These are phyloP conservation scores for Eleginops maclovinus DNA, from an alignment of 2,113 vertebrate species.

Conservation along the genomic window DNA sequence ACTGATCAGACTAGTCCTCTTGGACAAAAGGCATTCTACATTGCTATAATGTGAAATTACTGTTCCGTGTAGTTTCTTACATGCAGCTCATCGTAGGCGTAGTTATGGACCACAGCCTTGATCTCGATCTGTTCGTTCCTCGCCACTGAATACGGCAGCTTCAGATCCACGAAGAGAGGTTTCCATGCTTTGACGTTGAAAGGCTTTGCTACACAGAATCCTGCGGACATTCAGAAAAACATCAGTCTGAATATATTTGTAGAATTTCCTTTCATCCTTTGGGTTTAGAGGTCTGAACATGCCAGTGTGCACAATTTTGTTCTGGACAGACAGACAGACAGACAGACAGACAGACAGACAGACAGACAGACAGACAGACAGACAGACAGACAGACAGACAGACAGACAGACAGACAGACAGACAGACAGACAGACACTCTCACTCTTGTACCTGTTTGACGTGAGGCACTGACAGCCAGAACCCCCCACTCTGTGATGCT, in stretches of 20 bases:
- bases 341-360: too few species aligned
- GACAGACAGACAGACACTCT: too few species aligned
- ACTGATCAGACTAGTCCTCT: background rate
- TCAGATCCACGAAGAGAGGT: constrained; percentile 84
- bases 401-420: too few species aligned
- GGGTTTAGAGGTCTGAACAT: background rate
- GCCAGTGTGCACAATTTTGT: background rate
- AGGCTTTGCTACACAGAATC: constrained; percentile 84
- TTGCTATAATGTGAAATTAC: background rate
- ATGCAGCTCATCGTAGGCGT: constrained; percentile 58
- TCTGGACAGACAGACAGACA: background rate
- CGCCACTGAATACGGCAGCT: constrained; percentile 82
- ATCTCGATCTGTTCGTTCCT: constrained; percentile 84
- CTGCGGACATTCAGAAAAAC: constrained; percentile 48
- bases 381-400: too few species aligned
- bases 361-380: too few species aligned
- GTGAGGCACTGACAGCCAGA: constrained; percentile 79
- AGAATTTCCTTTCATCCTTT: background rate
- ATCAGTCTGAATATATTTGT: background rate
- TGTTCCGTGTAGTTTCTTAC: constrained; percentile 49
- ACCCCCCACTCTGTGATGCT: constrained; percentile 85
- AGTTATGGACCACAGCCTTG: constrained; percentile 84
- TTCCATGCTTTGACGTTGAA: constrained; percentile 77
- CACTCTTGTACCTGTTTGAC: constrained; percentile 70
- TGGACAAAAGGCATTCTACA: background rate